Base-by-base conservation (phyloP, 2,888 invertebrate species). In the Tinea trinotella region DNA sequence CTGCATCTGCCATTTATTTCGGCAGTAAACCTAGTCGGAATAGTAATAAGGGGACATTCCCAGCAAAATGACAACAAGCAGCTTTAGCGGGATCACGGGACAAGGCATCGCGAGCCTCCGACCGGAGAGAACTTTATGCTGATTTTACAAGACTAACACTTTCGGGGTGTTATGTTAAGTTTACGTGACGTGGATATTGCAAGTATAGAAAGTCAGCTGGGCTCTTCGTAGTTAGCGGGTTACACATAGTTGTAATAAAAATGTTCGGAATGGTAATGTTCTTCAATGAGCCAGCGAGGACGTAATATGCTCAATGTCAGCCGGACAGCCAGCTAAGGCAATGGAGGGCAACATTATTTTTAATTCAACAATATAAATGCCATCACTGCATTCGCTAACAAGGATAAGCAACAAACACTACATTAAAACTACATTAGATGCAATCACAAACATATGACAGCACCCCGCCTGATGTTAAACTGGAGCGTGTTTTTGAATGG, bases 301-400 rank as follows among this genome's bases (percentile, higher is more conserved):
- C 65, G 61, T 64, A 60, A 67, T 71, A 70, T n/a, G 68, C 69
- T 70, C 70, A 67, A 68, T 67, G 40, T 35, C 74, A 73, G 74
- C 80, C 74, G 79, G 78, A 74, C 77, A 78, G 67, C 70, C 68
- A 70, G 66, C 62, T 69, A 69, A 68, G 64, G 68, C 63, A 66
- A 69, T 40, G 4, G 2, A 40, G 40, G 40, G 5, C 40, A 15
- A 6, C 13, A 40, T 13, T 15, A 13, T 15, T 40, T 12, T 13
- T 40, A 40, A 40, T 40, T 40, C 2, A 2, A 15, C 40, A 12
- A 40, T 40, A 1, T 40, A 40, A 7, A 40, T 40, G 40, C 40
- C 13, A 40, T 13, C 13, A 40, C 40, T 13, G 13, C 5, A 40
- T 40, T 12, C 13, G 15, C 40, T 13, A 40, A 12, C 3, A 40